These are phyloP conservation scores for Stegodyphus mimosarum DNA, from an alignment of 1,140 invertebrate genomes.

Conservation along the genomic window DNA sequence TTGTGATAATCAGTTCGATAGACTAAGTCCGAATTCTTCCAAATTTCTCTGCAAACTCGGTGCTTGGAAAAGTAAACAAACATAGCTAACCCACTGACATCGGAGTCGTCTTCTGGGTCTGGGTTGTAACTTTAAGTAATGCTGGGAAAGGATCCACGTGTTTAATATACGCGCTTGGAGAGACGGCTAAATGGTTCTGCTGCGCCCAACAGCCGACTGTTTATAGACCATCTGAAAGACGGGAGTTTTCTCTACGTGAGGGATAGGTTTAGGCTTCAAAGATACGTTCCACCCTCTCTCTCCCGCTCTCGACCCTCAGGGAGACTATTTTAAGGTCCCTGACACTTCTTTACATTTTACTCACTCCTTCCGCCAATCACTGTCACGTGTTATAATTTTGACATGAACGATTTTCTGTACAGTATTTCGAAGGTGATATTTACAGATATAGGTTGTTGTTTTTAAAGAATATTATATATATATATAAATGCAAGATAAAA, in stretches of 20 bases:
- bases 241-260: not conserved
- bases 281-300: not conserved
- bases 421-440: too few relatives aligned
- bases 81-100: not conserved
- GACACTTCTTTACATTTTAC: too few relatives aligned
- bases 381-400: too few relatives aligned
- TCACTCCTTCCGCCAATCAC: too few relatives aligned
- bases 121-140: not conserved
- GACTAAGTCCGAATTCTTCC: too few relatives aligned
- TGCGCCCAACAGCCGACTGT: not conserved
- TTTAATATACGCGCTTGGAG: not conserved
- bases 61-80: not conserved
- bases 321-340: too few relatives aligned
- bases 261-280: not conserved
- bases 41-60: not conserved
- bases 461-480: too few relatives aligned
- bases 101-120: not conserved
- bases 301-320: not conserved
- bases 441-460: too few relatives aligned
- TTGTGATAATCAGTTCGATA: too few relatives aligned
- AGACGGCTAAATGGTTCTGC: not conserved
- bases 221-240: not conserved
- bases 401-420: too few relatives aligned
- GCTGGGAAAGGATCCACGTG: not conserved
- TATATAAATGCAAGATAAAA: too few relatives aligned